Evolutionary conservation across 2,888 invertebrate genomes (phyloP).

Genomic region (Cactoblastis cactorum): DNA sequence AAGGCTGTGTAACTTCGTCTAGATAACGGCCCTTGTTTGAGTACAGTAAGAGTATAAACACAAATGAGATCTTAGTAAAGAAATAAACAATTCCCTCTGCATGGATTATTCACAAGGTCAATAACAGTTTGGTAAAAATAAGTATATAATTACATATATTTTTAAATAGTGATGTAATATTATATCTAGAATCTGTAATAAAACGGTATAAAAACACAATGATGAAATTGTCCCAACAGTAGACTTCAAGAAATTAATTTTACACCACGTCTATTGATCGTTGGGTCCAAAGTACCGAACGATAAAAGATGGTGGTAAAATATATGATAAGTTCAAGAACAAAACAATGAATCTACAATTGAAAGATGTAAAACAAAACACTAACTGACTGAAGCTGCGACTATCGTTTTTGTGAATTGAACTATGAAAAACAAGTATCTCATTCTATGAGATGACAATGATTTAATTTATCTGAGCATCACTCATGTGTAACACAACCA

Average conservation of each 20-base stretch:
- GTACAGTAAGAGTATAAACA: conserved; percentile 5
- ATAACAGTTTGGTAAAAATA: not conserved
- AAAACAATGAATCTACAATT: conserved; percentile 33
- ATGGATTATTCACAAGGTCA: conserved; percentile 2
- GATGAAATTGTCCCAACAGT: not conserved
- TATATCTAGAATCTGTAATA: not conserved
- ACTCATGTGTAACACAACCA: too few species aligned
- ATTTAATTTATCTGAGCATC: conserved; percentile 18
- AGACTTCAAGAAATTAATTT: not conserved
- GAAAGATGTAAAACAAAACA: conserved; percentile 34
- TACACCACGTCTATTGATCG: conserved; percentile 1
- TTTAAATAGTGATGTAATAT: not conserved
- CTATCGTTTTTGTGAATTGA: conserved; percentile 39
- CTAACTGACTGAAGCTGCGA: conserved; percentile 20
- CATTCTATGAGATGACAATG: not conserved
- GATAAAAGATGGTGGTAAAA: not conserved
- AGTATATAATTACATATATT: not conserved
- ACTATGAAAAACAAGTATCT: conserved; percentile 29
- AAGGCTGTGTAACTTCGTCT: conserved; percentile 43
- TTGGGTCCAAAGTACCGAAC: not conserved
- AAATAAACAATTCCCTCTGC: conserved; percentile 7
- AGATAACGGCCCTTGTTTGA: conserved; percentile 19
- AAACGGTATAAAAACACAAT: not conserved
- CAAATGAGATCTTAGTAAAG: conserved; percentile 3
- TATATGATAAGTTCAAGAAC: conserved; percentile 28